phyloP scores from a whole-genome alignment of 2,888 invertebrate genomes.

The Macaria liturata region DNA sequence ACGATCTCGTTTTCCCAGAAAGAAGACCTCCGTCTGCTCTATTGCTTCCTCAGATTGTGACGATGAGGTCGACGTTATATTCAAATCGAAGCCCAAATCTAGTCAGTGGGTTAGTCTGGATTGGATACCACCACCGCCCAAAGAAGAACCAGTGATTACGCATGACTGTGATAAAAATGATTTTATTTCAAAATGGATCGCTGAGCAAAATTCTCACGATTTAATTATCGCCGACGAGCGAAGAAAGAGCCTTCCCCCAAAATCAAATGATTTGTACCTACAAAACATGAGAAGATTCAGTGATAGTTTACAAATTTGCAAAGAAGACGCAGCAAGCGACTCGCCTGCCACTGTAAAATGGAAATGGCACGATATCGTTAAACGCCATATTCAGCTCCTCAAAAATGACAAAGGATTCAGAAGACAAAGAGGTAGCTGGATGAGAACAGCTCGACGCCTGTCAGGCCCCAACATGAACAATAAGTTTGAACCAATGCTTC shows the following conservation, averaged over 20 bases:
- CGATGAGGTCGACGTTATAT: slow-evolving; percentile 80
- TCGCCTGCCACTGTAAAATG: slow-evolving; percentile 78
- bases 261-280: slow-evolving; percentile 77
- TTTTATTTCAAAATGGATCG: slow-evolving; percentile 81
- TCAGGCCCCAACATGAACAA: slow-evolving; percentile 66
- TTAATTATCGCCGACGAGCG: slow-evolving; percentile 74
- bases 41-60: slow-evolving; percentile 81
- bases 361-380: slow-evolving; percentile 81
- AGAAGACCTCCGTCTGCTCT: slow-evolving; percentile 80
- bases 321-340: slow-evolving; percentile 80
- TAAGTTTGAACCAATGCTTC: slow-evolving; percentile 59
- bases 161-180: slow-evolving; percentile 82
- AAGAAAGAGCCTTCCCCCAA: slow-evolving; percentile 77
- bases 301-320: slow-evolving; percentile 78
- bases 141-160: slow-evolving; percentile 78
- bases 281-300: slow-evolving; percentile 79
- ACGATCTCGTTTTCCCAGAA: slow-evolving; percentile 73
- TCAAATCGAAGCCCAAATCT: slow-evolving; percentile 83
- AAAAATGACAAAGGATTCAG: slow-evolving; percentile 77
- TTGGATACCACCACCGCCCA: slow-evolving; percentile 79
- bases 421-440: slow-evolving; percentile 76
- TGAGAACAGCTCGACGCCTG: slow-evolving; percentile 72
- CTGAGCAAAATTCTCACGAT: slow-evolving; percentile 77
- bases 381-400: slow-evolving; percentile 74
- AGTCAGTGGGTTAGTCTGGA: slow-evolving; percentile 83